phyloP scores from a whole-genome alignment of 2,113 vertebrate species.

The Pelusios castaneus region DNA sequence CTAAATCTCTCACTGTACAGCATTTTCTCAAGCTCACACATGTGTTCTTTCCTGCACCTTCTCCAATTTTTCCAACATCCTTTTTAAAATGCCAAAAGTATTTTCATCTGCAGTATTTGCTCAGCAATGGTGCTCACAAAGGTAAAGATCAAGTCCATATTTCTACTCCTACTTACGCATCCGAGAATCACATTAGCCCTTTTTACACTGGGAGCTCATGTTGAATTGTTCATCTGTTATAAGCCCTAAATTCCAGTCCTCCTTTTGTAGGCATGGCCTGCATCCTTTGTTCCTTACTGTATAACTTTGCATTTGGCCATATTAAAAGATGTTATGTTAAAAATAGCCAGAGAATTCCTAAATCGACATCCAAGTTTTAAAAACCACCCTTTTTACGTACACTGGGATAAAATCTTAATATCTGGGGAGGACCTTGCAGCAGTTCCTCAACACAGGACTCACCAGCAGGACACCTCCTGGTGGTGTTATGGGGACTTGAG shows the following conservation, averaged over 20 bases:
- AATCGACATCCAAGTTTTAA: too few species aligned
- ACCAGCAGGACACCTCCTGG: too few species aligned
- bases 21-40: not conserved
- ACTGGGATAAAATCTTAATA: too few species aligned
- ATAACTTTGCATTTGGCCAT: not conserved
- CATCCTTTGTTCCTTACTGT: not conserved
- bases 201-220: not conserved
- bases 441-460: too few species aligned
- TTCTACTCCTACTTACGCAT: not conserved
- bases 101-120: not conserved
- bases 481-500: too few species aligned
- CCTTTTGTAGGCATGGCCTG: not conserved
- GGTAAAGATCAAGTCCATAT: not conserved
- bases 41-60: not conserved
- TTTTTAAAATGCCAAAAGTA: not conserved
- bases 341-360: too few species aligned
- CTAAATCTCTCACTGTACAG: not conserved
- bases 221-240: not conserved
- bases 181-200: not conserved
- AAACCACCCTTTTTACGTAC: too few species aligned
- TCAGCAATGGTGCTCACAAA: not conserved
- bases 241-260: not conserved
- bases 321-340: not conserved
- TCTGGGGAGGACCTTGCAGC: too few species aligned
- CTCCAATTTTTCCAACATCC: not conserved